Conservation (phyloP, 1,140 invertebrate genomes). For the Hydropsyche tenuis region DNA sequence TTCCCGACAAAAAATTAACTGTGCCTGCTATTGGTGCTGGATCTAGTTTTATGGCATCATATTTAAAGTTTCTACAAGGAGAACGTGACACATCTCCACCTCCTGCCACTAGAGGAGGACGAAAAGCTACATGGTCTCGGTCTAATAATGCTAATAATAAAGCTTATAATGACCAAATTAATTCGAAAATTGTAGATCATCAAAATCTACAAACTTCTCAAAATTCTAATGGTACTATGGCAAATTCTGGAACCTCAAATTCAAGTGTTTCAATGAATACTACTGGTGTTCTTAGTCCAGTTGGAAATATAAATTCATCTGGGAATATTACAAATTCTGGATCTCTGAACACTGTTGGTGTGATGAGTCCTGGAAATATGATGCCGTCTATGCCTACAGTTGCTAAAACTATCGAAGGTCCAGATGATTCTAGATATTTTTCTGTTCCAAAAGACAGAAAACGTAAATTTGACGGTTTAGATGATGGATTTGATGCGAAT, state of each 20-base stretch:
- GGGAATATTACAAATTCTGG: constrained; percentile 50
- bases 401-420: constrained; percentile 56
- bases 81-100: constrained; percentile 80
- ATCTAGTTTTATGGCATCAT: constrained; percentile 83
- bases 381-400: constrained; percentile 56
- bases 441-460: constrained; percentile 76
- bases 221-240: constrained; percentile 58
- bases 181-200: constrained; percentile 30
- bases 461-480: constrained; percentile 71
- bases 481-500: constrained; percentile 67
- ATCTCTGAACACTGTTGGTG: constrained; percentile 53
- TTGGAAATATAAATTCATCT: constrained; percentile 52
- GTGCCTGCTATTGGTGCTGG: constrained; percentile 68
- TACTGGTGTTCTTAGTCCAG: constrained; percentile 10
- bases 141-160: constrained; percentile 59
- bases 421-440: constrained; percentile 76
- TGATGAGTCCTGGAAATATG: constrained; percentile 54
- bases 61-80: constrained; percentile 83
- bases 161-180: constrained; percentile 52
- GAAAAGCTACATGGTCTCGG: constrained; percentile 70
- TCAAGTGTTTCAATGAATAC: constrained; percentile 32
- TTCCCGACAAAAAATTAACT: constrained; percentile 64
- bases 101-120: constrained; percentile 68
- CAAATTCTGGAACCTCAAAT: constrained; percentile 38
- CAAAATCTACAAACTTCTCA: constrained; percentile 54